Conservation (phyloP, 2,888 invertebrate species). For the Hetaerina titia region DNA sequence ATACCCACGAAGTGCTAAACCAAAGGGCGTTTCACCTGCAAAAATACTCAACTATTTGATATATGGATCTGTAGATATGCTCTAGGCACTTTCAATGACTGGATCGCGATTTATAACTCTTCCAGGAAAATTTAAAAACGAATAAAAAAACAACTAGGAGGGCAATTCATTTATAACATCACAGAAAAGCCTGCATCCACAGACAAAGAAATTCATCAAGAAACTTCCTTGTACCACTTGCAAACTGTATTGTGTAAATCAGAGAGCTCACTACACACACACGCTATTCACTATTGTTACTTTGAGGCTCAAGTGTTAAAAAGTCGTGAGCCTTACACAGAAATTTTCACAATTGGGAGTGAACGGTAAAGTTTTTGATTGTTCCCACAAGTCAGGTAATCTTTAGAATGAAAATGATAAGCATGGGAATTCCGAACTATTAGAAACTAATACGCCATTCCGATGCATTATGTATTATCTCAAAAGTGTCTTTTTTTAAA, state of each 20-base stretch:
- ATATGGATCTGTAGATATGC: no score
- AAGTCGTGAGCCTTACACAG: neutral
- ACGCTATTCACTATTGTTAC: neutral
- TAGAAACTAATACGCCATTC: neutral
- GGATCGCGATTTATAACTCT: neutral
- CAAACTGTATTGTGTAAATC: neutral
- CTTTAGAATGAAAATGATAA: neutral
- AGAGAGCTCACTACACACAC: neutral
- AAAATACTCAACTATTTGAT: no score
- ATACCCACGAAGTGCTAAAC: no score
- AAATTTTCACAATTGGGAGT: neutral
- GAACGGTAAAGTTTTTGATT: slow-evolving; percentile 7
- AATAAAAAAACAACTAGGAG: neutral
- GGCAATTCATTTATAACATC: neutral
- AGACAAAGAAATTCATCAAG: neutral
- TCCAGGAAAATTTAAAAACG: neutral
- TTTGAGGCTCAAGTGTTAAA: neutral
- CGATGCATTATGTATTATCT: neutral
- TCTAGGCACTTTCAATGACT: neutral
- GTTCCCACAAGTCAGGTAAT: neutral
- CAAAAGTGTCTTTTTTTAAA: neutral
- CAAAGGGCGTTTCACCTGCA: no score
- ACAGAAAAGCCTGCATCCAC: neutral
- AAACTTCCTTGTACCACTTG: slow-evolving; percentile 8
- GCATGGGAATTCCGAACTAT: neutral